These are phyloP conservation scores for Tanytarsus gracilentus DNA, from an alignment of 2,888 invertebrate genomes.

Conservation along the genomic window DNA sequence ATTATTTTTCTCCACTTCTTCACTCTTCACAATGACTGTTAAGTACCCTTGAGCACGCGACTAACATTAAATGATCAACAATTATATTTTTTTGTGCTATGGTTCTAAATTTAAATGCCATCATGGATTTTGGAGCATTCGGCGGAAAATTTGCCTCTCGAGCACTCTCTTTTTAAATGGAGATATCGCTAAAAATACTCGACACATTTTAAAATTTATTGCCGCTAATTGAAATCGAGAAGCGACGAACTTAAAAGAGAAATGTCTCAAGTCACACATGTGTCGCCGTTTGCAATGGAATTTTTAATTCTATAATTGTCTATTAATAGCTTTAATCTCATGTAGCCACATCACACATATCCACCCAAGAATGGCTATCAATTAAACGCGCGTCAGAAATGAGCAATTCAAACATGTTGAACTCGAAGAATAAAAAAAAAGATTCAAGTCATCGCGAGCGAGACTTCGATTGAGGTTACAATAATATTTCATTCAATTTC, in stretches of 20 bases:
- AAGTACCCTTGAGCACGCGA: conserved; percentile 24
- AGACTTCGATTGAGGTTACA: conserved; percentile 26
- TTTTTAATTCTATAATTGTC: conserved; percentile 10
- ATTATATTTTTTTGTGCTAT: conserved; percentile 2
- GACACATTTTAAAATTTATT: conserved; percentile 11
- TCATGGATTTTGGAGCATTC: background rate
- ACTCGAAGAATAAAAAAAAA: conserved; percentile 12
- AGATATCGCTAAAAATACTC: no score
- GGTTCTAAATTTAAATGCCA: background rate
- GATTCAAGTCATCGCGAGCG: conserved; percentile 16
- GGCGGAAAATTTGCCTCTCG: no score
- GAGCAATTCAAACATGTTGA: conserved; percentile 3
- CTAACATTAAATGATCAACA: background rate
- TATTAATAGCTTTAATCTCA: conserved; percentile 27
- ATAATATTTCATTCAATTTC: conserved; percentile 29
- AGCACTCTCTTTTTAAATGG: no score
- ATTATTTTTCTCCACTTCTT: no score
- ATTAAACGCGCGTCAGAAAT: conserved; percentile 17
- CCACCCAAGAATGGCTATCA: background rate
- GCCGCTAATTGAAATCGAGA: conserved; percentile 12
- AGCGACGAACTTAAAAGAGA: background rate
- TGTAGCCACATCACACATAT: background rate
- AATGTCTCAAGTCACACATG: background rate
- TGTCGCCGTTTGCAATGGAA: background rate
- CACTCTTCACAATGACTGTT: no score